Evolutionary conservation across 1,140 invertebrate genomes (phyloP).

Genomic region (Latrodectus geometricus): DNA sequence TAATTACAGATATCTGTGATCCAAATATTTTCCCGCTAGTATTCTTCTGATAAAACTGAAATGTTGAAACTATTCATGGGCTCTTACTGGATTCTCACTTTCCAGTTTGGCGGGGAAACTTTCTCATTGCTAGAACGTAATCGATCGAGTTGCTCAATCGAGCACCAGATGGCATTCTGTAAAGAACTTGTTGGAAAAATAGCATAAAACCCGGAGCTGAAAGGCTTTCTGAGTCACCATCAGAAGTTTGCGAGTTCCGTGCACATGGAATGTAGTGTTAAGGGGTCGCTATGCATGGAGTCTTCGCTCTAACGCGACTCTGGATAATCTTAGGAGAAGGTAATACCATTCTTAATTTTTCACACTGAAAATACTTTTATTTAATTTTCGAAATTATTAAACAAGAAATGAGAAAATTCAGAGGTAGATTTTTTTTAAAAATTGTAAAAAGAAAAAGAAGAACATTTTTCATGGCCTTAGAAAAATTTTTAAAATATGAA

Average conservation of each 20-base stretch:
- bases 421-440: too few species aligned
- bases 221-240: constrained; percentile 4
- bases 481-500: too few species aligned
- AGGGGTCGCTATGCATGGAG: constrained; percentile 29
- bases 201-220: constrained; percentile 24
- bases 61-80: too few species aligned
- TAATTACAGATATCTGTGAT: too few species aligned
- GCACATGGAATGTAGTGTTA: constrained; percentile 29
- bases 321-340: constrained; percentile 48
- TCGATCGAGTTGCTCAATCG: neutral
- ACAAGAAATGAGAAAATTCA: too few species aligned
- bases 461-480: too few species aligned
- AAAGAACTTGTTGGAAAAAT: constrained; percentile 19
- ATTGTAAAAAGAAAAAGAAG: too few species aligned
- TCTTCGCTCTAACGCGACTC: constrained; percentile 29
- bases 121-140: neutral
- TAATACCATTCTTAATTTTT: neutral
- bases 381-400: too few species aligned
- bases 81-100: too few species aligned
- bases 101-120: neutral
- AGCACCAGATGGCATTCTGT: constrained; percentile 36
- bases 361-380: too few species aligned
- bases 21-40: too few species aligned
- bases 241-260: neutral
- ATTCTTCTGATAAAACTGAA: too few species aligned